Conservation (phyloP, 2,113 vertebrate species). For the Sminthopsis crassicaudata region DNA sequence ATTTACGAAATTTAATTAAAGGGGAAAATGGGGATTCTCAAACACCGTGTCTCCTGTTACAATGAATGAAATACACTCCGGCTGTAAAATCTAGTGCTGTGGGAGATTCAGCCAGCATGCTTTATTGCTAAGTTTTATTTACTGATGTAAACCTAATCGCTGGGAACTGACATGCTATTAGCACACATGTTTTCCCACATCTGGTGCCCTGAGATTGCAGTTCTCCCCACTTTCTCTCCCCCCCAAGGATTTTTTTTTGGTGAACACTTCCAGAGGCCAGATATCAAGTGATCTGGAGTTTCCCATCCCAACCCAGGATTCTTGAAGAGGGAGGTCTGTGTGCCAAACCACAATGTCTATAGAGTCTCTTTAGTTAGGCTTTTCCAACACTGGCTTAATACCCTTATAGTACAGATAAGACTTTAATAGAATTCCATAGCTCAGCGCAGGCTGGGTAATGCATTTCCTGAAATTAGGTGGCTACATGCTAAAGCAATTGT, state of each 20-base stretch:
- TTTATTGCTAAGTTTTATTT: constrained; percentile 81
- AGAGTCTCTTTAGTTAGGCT: not conserved
- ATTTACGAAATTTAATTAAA: constrained; percentile 81
- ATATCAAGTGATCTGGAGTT: constrained; percentile 37
- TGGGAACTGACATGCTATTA: constrained; percentile 75
- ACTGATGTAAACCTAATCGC: constrained; percentile 76
- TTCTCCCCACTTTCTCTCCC: not conserved
- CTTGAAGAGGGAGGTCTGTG: not conserved
- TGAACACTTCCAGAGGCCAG: constrained; percentile 51
- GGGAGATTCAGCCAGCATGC: constrained; percentile 69
- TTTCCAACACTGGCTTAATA: constrained; percentile 54
- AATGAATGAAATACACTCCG: constrained; percentile 77
- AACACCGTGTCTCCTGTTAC: constrained; percentile 69
- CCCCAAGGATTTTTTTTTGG: not conserved
- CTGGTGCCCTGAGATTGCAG: constrained; percentile 31
- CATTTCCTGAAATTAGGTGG: constrained; percentile 77
- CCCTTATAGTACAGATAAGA: constrained; percentile 74
- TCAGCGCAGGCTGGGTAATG: constrained; percentile 74
- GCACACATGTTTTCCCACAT: constrained; percentile 73
- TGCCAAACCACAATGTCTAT: not conserved
- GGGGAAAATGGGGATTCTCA: constrained; percentile 68
- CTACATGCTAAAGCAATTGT: constrained; percentile 72
- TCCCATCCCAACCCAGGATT: constrained; percentile 31
- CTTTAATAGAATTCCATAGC: constrained; percentile 77
- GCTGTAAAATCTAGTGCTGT: constrained; percentile 76